Percentiles rank a stretch among this genome's conserved stretches.
Evolutionary conservation across 2,888 invertebrate species (phyloP).

Genomic region (Cephus pulcher): DNA sequence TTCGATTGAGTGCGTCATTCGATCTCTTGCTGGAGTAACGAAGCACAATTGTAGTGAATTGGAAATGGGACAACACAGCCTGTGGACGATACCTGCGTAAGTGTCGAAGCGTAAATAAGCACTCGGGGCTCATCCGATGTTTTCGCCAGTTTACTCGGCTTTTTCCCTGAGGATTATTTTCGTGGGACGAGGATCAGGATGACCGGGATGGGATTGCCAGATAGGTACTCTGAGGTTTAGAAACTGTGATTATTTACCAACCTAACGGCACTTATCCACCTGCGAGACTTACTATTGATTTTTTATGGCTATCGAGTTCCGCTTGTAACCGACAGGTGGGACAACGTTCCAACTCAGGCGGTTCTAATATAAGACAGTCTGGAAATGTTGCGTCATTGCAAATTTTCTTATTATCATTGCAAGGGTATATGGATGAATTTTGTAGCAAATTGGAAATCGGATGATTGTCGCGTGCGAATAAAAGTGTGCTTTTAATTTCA

Average conservation of each 20-base stretch:
- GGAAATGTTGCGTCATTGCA: background rate
- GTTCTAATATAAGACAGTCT: background rate
- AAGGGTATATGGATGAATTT: background rate
- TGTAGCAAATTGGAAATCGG: background rate
- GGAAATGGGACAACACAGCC: background rate
- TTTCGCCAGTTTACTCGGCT: conserved; percentile 39
- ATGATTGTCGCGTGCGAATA: background rate
- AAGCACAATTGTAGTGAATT: background rate
- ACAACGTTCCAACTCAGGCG: conserved; percentile 13
- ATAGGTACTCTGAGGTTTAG: background rate
- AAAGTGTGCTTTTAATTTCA: background rate
- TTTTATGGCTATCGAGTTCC: conserved; percentile 43
- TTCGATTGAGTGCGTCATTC: background rate
- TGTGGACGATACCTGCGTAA: conserved; percentile 17
- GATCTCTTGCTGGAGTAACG: background rate
- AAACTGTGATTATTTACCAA: conserved; percentile 40
- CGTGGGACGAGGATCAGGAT: conserved; percentile 16
- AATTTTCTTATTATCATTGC: background rate
- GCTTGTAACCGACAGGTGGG: conserved; percentile 53
- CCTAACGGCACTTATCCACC: conserved; percentile 48
- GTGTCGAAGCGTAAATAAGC: conserved; percentile 49
- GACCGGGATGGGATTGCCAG: background rate
- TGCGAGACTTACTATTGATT: conserved; percentile 53
- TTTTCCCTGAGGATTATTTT: conserved; percentile 38
- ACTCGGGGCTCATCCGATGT: conserved; percentile 46